A percentile compares a stretch with the other conserved stretches of the same genome.
Conservation (phyloP, 2,113 vertebrate genomes). For the Otis tarda region DNA sequence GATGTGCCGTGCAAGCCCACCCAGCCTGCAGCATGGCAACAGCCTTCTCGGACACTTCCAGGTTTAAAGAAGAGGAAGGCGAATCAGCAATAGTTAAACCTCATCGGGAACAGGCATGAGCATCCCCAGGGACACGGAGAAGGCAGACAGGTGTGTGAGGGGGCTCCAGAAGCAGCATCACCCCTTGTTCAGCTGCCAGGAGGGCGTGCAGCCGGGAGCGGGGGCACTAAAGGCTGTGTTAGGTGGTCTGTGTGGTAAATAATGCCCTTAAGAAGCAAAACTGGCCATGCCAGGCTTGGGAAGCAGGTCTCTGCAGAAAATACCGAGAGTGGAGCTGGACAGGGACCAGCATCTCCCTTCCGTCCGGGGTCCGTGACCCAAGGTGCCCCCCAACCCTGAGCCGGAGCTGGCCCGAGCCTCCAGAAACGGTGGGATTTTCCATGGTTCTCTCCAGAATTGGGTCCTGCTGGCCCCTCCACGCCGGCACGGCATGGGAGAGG, state of each 20-base stretch:
- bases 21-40: not conserved
- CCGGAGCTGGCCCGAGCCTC: not conserved
- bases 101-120: rapidly evolving
- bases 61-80: not conserved
- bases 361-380: rapidly evolving
- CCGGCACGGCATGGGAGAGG: not conserved
- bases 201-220: rapidly evolving
- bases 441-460: rapidly evolving
- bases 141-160: rapidly evolving
- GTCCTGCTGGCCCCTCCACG: rapidly evolving
- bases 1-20: not conserved
- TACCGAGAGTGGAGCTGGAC: not conserved
- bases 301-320: not conserved
- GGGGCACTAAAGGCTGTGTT: rapidly evolving
- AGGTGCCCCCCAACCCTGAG: no score
- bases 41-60: not conserved
- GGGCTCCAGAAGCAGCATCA: not conserved
- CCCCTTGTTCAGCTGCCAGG: not conserved
- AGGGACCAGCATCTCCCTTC: not conserved
- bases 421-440: not conserved
- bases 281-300: not conserved
- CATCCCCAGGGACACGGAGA: not conserved
- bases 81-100: not conserved
- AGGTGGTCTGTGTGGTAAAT: rapidly evolving
- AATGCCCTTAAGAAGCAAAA: not conserved